Percentiles rank a stretch among this genome's conserved stretches.
phyloP scores from a whole-genome alignment of 2,888 invertebrate species.

The Pollenia amentaria region DNA sequence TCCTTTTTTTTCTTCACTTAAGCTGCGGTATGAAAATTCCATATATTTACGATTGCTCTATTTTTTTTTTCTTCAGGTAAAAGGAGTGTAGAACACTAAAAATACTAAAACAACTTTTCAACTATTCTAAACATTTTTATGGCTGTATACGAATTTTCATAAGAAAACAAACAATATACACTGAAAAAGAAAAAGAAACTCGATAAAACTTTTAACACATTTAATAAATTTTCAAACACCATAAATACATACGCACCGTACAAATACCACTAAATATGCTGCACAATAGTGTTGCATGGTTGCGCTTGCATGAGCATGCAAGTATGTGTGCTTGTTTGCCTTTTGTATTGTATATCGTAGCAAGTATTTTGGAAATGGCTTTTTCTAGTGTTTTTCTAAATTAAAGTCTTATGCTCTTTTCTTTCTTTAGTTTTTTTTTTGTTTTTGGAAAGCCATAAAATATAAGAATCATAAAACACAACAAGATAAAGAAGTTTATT shows the following conservation, averaged over 20 bases:
- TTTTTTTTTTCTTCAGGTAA: conserved; percentile 52
- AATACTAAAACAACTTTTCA: conserved; percentile 63
- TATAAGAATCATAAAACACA: conserved; percentile 53
- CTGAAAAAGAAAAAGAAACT: conserved; percentile 35
- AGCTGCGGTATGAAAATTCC: conserved; percentile 54
- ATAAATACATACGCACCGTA: conserved; percentile 60
- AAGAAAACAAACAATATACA: conserved; percentile 33
- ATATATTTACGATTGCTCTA: conserved; percentile 69
- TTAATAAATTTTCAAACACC: conserved; percentile 72
- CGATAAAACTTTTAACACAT: conserved; percentile 73
- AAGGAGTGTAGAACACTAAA: conserved; percentile 32
- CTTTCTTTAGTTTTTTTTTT: conserved; percentile 4
- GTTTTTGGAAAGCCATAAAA: conserved; percentile 57
- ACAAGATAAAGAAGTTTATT: conserved; percentile 58
- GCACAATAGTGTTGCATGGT: conserved; percentile 27
- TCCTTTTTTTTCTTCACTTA: neutral
- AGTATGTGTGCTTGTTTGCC: neutral
- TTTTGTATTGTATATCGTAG: neutral
- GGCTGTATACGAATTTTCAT: conserved; percentile 67
- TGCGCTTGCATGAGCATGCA: neutral
- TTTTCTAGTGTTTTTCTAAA: conserved; percentile 43
- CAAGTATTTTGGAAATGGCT: conserved; percentile 21
- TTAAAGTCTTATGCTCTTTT: conserved; percentile 47
- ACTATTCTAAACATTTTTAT: conserved; percentile 74
- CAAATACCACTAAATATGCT: conserved; percentile 62